Conservation (phyloP, 1,140 invertebrate genomes). For the Samia ricini region DNA sequence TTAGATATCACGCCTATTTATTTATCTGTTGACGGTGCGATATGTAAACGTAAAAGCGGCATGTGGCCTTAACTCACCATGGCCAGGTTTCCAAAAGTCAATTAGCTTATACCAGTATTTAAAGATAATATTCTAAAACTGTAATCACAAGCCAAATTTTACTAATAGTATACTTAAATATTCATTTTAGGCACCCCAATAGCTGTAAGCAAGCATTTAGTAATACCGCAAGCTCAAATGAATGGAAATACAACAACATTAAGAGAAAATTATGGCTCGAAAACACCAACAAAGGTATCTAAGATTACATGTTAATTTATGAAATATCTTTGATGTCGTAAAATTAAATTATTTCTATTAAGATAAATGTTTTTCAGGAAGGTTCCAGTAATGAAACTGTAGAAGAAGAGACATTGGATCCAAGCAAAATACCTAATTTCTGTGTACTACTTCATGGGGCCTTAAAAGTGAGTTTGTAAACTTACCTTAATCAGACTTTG, state of each 20-base stretch:
- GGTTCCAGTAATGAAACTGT: conserved; percentile 80
- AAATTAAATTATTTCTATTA: not conserved
- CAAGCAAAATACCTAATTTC: conserved; percentile 91
- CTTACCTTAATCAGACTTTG: no score
- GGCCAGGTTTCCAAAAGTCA: not conserved
- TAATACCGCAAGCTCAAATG: conserved; percentile 83
- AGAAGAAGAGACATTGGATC: conserved; percentile 83
- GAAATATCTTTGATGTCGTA: not conserved
- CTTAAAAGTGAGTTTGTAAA: conserved; percentile 89
- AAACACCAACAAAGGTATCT: conserved; percentile 77
- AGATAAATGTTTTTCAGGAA: conserved; percentile 47
- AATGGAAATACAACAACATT: conserved; percentile 56
- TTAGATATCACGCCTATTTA: no score
- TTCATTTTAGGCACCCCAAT: conserved; percentile 89
- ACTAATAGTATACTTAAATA: not conserved
- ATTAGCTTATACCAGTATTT: no score
- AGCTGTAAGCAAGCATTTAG: conserved; percentile 92
- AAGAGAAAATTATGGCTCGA: conserved; percentile 77
- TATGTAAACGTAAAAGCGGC: no score
- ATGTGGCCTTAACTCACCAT: no score
- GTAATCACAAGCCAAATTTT: not conserved
- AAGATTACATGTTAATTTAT: not conserved
- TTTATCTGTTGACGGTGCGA: no score
- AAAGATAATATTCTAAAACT: no score
- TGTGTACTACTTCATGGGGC: conserved; percentile 97